phyloP scores from a whole-genome alignment of 1,140 invertebrate genomes.

The Lepidurus apus region DNA sequence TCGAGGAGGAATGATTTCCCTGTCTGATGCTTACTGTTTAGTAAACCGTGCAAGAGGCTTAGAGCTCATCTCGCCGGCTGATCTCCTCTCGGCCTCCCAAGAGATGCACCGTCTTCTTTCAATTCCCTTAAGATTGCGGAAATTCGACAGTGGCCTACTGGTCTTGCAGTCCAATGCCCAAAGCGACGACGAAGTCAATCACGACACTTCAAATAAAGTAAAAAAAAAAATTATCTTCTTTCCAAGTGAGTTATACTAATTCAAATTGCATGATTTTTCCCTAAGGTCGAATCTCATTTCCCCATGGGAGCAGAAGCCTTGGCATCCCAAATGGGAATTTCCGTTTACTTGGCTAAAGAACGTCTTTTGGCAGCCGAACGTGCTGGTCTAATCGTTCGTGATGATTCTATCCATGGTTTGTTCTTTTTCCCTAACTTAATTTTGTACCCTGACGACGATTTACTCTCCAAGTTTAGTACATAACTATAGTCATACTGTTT shows the following conservation, averaged over 20 bases:
- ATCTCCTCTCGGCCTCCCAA: conserved; percentile 84
- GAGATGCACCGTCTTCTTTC: conserved; percentile 54
- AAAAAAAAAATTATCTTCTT: conserved; percentile 38
- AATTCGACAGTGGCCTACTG: conserved; percentile 85
- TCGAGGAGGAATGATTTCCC: conserved; percentile 89
- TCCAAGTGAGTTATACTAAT: conserved; percentile 23
- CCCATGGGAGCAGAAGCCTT: conserved; percentile 79
- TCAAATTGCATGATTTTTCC: neutral
- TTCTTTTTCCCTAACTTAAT: conserved; percentile 88
- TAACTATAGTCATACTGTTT: neutral
- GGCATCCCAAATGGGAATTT: conserved; percentile 70
- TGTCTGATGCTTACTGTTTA: conserved; percentile 93
- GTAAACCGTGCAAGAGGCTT: conserved; percentile 85
- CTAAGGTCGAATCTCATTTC: conserved; percentile 63
- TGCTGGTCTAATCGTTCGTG: conserved; percentile 76
- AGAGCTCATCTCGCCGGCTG: conserved; percentile 87
- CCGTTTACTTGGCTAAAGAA: conserved; percentile 83
- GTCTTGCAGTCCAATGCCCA: conserved; percentile 76
- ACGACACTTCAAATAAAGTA: conserved; percentile 65
- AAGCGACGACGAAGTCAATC: conserved; percentile 68
- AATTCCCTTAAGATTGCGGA: conserved; percentile 63
- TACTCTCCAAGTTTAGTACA: neutral
- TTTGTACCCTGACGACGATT: conserved; percentile 33
- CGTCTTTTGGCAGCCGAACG: conserved; percentile 75
- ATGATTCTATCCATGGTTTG: conserved; percentile 88